These are phyloP conservation scores for Apamea anceps DNA, from an alignment of 2,888 invertebrate species.

Conservation along the genomic window DNA sequence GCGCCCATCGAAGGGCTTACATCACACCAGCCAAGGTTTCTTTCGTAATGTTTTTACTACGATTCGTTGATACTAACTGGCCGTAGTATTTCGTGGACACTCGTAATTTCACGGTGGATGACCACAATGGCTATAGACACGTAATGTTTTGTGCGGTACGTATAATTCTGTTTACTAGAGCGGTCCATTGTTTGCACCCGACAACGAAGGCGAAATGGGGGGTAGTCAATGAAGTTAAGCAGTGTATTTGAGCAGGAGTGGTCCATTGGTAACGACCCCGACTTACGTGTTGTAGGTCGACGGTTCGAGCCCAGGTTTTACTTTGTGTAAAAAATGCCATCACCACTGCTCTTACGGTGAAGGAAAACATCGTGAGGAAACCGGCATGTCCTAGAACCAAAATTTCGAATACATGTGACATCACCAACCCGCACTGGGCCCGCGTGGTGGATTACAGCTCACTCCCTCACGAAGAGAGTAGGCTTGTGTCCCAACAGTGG, in stretches of 20 bases:
- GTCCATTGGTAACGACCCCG: too few relatives aligned
- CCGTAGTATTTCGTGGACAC: constrained; percentile 59
- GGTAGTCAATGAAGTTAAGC: constrained; percentile 8
- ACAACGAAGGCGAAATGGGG: constrained; percentile 30
- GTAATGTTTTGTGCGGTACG: constrained; percentile 40
- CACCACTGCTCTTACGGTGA: neutral
- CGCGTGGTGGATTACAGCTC: neutral
- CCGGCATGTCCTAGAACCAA: too few relatives aligned
- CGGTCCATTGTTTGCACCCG: constrained; percentile 32
- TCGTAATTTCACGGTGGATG: constrained; percentile 61
- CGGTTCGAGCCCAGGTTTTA: too few relatives aligned
- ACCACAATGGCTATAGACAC: constrained; percentile 48
- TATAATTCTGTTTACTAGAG: constrained; percentile 51
- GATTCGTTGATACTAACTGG: constrained; percentile 47
- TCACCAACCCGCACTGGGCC: too few relatives aligned
- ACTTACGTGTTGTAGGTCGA: too few relatives aligned
- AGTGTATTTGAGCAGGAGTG: too few relatives aligned
- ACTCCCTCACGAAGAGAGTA: neutral
- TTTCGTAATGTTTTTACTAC: constrained; percentile 54
- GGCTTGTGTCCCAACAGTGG: neutral
- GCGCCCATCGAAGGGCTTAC: constrained; percentile 52
- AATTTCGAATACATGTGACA: too few relatives aligned
- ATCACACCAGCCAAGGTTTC: constrained; percentile 52
- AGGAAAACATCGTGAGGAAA: too few relatives aligned
- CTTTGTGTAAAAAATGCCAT: too few relatives aligned